A percentile compares a stretch with the other conserved stretches of the same genome.
These are phyloP conservation scores for Podarcis lilfordi DNA, from an alignment of 2,797 vertebrate species.

Conservation along the genomic window DNA sequence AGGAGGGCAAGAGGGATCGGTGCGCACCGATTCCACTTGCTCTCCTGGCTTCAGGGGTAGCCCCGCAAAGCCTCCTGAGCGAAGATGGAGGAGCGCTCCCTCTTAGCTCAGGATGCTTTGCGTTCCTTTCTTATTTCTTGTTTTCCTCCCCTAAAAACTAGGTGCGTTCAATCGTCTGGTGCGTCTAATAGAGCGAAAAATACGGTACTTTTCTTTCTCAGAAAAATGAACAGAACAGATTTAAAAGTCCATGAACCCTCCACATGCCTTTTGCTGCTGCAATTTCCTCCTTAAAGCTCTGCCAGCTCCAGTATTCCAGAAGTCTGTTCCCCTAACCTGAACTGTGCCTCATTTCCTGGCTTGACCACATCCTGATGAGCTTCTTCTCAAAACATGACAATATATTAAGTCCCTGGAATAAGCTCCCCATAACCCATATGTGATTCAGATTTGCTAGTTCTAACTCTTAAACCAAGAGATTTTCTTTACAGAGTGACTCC, in stretches of 20 bases:
- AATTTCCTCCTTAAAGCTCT: not conserved
- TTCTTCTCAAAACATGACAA: not conserved
- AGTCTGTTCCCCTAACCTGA: conserved; percentile 14
- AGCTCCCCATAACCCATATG: not conserved
- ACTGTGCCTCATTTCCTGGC: not conserved
- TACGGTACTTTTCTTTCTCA: not conserved
- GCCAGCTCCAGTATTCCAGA: not conserved
- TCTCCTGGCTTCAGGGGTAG: too few species aligned
- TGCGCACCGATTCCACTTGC: too few species aligned
- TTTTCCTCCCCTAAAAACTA: too few species aligned
- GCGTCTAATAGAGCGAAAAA: too few species aligned
- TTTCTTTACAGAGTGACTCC: not conserved
- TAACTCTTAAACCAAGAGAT: conserved; percentile 4
- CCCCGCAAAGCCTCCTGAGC: too few species aligned
- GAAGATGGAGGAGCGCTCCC: too few species aligned
- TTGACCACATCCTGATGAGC: conserved; percentile 10
- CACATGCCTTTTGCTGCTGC: not conserved
- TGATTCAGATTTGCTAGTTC: not conserved
- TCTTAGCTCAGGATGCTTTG: too few species aligned
- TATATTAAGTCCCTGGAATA: not conserved
- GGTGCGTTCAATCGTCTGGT: too few species aligned
- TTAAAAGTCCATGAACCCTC: not conserved
- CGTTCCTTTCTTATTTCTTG: too few species aligned
- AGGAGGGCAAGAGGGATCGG: too few species aligned
- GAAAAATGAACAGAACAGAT: not conserved